phyloP scores from a whole-genome alignment of 2,113 vertebrate species.

The Mola mola region DNA sequence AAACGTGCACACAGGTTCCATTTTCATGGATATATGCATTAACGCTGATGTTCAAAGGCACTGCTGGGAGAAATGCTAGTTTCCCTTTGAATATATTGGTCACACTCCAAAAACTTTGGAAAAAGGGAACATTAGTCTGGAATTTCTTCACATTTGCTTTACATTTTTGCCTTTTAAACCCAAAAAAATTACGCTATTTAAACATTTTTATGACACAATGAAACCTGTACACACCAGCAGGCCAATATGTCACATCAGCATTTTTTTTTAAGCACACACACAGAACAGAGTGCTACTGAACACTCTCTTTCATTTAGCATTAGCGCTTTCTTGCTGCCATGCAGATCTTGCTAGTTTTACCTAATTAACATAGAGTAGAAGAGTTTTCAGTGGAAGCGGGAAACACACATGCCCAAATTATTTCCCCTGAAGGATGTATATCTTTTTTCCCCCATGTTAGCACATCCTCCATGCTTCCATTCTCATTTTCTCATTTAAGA shows the following conservation, averaged over 20 bases:
- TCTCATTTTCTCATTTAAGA: constrained; percentile 32
- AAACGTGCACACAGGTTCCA: too few species aligned
- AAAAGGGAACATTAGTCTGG: too few species aligned
- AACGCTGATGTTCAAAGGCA: too few species aligned
- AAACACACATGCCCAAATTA: constrained; percentile 35
- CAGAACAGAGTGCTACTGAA: neutral
- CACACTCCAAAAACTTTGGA: too few species aligned
- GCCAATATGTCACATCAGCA: constrained; percentile 23
- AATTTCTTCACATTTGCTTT: neutral
- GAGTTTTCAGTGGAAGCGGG: constrained; percentile 30
- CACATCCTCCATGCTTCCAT: constrained; percentile 24
- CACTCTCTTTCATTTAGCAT: neutral
- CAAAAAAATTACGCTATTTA: neutral
- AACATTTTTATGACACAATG: neutral
- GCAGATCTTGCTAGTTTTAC: constrained; percentile 44
- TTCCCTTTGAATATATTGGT: too few species aligned
- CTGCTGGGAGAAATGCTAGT: too few species aligned
- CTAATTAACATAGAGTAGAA: constrained; percentile 52
- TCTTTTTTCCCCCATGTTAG: constrained; percentile 21
- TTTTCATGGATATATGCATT: too few species aligned
- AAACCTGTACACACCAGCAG: neutral
- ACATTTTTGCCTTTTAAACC: neutral
- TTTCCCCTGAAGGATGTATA: constrained; percentile 49
- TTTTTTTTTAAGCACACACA: neutral
- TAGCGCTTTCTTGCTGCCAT: too few species aligned